phyloP scores from a whole-genome alignment of 2,888 invertebrate species.

The Baronia brevicornis region DNA sequence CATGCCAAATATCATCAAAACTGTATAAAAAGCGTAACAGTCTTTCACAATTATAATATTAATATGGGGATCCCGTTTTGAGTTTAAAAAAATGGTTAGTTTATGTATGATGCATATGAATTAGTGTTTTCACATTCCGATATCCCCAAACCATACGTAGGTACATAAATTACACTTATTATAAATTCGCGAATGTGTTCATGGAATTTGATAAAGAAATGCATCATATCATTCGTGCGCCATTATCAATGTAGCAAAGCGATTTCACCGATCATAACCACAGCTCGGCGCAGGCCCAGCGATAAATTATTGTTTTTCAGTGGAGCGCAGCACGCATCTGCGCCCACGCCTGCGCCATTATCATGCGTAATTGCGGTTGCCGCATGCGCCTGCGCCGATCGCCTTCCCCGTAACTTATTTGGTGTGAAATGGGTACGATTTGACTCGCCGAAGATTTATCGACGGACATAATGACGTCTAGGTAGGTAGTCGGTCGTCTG shows the following conservation, averaged over 20 bases:
- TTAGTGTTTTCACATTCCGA: too few species aligned
- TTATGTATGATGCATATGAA: too few species aligned
- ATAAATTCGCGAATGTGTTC: background rate
- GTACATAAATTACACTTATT: background rate
- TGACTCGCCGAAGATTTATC: conserved; percentile 58
- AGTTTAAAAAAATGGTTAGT: too few species aligned
- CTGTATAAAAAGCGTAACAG: too few species aligned
- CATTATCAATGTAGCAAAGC: conserved; percentile 24
- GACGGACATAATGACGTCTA: conserved; percentile 43
- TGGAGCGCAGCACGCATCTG: conserved; percentile 22
- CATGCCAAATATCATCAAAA: too few species aligned
- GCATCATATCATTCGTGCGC: conserved; percentile 2
- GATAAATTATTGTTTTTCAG: conserved; percentile 33
- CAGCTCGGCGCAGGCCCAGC: conserved; percentile 23
- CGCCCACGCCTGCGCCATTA: conserved; percentile 32
- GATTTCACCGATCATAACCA: conserved; percentile 23
- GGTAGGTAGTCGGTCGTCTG: conserved; percentile 25
- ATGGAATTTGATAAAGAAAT: too few species aligned
- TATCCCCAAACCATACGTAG: too few species aligned
- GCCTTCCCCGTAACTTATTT: conserved; percentile 55
- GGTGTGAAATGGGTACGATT: conserved; percentile 68
- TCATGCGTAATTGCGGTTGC: conserved; percentile 48
- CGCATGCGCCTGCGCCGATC: conserved; percentile 26
- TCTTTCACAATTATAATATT: too few species aligned
- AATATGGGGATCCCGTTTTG: too few species aligned